Base-by-base conservation (phyloP, 2,888 invertebrate species). In the Glaucopsyche alexis region DNA sequence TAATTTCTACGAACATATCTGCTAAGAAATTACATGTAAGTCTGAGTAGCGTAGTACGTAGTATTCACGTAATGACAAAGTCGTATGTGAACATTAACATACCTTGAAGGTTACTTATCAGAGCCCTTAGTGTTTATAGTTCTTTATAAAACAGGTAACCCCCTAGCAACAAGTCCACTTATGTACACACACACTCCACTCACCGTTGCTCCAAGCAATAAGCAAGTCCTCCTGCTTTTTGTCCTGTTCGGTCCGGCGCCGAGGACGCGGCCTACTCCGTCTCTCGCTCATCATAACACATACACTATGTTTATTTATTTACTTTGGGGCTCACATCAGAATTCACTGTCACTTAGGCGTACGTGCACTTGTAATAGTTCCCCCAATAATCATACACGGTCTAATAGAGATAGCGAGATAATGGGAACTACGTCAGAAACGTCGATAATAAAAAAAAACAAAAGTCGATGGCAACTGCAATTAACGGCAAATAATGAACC, bases 201-300 rank as follows among this genome's bases (percentile, higher is more conserved):
- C 83, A 92, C 92, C 93, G 80, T 91, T 84, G 75, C 84, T 89
- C 92, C 93, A 93, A 76, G 88, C 85, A 72, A 88, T 83, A 71
- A 92, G 86, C 79, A 92, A 81, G 78, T 92, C 91, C 82, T 90
- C 90, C 55, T 84, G 85, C 77, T 86, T 88, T 75, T 90, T 90
- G 76, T 85, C 85, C 77, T 87, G 81, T 74, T 88, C 90, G 83
- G 90, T 88, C 73, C 89, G 88, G 74, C 89, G 86, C 71, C 88
- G 85, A 77, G 90, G 89, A 77, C 90, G 86, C 78, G 88, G 85
- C 79, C 89, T 85, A 74, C 81, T 80, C 75, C 83, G 83, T 79
- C 83, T 87, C 75, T 85, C 87, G 80, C 84, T 88, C 91, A 92
- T 91, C 78, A 77, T 77, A 76, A 76, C 73, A 75, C 79, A 79